A percentile compares a stretch with the other conserved stretches of the same genome.
Conservation (phyloP, 2,797 vertebrate genomes). For the Nannoperca obscura region DNA sequence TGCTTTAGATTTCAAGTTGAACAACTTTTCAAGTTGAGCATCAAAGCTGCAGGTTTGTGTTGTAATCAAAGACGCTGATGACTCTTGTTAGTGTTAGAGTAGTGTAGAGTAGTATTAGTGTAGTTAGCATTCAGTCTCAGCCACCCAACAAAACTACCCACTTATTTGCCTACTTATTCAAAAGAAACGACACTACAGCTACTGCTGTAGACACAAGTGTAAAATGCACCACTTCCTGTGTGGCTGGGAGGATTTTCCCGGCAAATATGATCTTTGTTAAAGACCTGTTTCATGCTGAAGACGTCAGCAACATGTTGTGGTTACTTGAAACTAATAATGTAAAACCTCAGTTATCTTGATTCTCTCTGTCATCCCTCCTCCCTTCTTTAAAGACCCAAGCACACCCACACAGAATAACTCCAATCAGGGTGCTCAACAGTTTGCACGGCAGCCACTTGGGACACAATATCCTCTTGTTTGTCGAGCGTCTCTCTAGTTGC, state of each 20-base stretch:
- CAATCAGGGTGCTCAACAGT: slow-evolving; percentile 60
- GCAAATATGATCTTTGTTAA: neutral
- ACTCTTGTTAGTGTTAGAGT: neutral
- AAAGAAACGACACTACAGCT: neutral
- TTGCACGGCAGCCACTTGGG: slow-evolving; percentile 70
- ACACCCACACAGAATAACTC: slow-evolving; percentile 18
- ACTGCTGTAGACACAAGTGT: neutral
- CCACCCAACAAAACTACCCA: neutral
- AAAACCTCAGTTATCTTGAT: slow-evolving; percentile 18
- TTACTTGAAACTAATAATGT: slow-evolving; percentile 4
- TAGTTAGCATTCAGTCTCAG: neutral
- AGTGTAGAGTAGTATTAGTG: too few species aligned
- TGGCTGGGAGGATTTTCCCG: slow-evolving; percentile 12
- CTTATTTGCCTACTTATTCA: neutral
- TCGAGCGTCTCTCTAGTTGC: slow-evolving; percentile 80
- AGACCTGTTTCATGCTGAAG: slow-evolving; percentile 3
- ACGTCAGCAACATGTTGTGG: neutral
- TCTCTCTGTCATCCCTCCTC: neutral
- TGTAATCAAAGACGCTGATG: neutral
- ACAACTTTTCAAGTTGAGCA: too few species aligned
- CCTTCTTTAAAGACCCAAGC: neutral
- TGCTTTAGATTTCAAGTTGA: too few species aligned
- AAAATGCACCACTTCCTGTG: neutral
- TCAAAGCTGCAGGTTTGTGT: too few species aligned
- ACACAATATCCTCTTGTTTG: slow-evolving; percentile 86